Conservation (phyloP, 2,797 vertebrate species). For the Monodelphis domestica region DNA sequence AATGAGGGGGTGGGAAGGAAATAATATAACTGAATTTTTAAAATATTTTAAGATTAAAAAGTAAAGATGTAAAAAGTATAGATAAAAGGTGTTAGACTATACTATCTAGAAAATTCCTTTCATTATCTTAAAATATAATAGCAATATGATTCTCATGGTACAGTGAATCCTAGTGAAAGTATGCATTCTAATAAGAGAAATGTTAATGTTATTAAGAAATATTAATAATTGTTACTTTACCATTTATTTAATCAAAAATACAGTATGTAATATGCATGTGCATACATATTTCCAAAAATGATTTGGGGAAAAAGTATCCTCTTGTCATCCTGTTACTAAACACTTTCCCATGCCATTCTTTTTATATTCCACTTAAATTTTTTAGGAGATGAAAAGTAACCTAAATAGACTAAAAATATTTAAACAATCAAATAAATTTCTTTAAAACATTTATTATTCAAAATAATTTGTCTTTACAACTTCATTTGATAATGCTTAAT, state of each 20-base stretch:
- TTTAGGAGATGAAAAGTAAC: conserved; percentile 54
- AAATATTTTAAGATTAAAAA: background rate
- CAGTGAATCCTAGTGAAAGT: conserved; percentile 7
- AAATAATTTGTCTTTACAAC: conserved; percentile 3
- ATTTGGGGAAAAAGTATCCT: conserved; percentile 45
- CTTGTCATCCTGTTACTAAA: background rate
- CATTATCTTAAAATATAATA: conserved; percentile 42
- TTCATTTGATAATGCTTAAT: conserved; percentile 13
- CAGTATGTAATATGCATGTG: conserved; percentile 5
- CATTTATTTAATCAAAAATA: background rate
- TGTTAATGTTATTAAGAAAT: conserved; percentile 9
- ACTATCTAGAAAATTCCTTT: background rate
- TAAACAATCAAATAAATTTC: conserved; percentile 45
- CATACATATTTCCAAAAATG: conserved; percentile 25
- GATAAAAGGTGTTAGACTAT: background rate
- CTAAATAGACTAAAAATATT: conserved; percentile 28
- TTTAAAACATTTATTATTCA: background rate
- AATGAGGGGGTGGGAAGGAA: background rate
- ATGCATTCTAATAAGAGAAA: conserved; percentile 2
- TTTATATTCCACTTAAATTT: conserved; percentile 41
- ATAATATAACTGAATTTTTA: background rate
- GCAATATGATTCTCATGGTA: conserved; percentile 41
- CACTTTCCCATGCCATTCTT: conserved; percentile 45
- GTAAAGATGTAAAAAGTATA: background rate
- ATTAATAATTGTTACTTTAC: background rate